phyloP scores from a whole-genome alignment of 2,113 vertebrate genomes.

The western clawed frog (Xenopus tropicalis) region DNA sequence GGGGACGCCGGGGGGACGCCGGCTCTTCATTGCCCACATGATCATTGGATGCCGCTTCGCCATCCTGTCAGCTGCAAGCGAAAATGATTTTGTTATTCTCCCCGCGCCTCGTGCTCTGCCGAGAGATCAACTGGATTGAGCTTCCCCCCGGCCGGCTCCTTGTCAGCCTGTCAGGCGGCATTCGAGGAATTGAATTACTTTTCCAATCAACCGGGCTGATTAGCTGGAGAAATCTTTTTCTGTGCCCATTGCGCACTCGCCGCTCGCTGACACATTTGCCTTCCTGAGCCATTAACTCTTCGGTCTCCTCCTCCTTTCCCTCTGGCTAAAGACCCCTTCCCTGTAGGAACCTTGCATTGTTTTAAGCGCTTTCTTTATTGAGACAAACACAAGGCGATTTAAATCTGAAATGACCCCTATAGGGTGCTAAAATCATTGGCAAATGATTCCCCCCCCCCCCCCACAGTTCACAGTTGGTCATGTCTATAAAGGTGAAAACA shows the following conservation, averaged over 20 bases:
- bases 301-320: conserved; percentile 21
- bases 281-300: conserved; percentile 31
- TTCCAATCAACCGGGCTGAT: conserved; percentile 42
- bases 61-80: too few species aligned
- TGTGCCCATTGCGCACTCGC: conserved; percentile 27
- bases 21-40: not conserved
- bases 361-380: not conserved
- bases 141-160: conserved; percentile 13
- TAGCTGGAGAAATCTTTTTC: conserved; percentile 37
- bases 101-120: conserved; percentile 16
- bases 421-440: too few species aligned
- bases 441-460: too few species aligned
- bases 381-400: not conserved
- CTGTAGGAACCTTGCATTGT: conserved; percentile 7
- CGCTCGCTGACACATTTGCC: conserved; percentile 35
- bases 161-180: conserved; percentile 36
- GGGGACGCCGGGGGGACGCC: too few species aligned
- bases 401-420: too few species aligned
- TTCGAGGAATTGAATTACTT: conserved; percentile 43
- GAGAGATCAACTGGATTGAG: conserved; percentile 43
- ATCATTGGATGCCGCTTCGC: not conserved
- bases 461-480: too few species aligned
- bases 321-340: conserved; percentile 17
- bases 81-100: conserved; percentile 3
- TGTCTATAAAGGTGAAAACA: too few species aligned